Percentiles rank a stretch among this genome's conserved stretches.
phyloP scores from a whole-genome alignment of 2,888 invertebrate species.

The Torymus aiolomorphi region DNA sequence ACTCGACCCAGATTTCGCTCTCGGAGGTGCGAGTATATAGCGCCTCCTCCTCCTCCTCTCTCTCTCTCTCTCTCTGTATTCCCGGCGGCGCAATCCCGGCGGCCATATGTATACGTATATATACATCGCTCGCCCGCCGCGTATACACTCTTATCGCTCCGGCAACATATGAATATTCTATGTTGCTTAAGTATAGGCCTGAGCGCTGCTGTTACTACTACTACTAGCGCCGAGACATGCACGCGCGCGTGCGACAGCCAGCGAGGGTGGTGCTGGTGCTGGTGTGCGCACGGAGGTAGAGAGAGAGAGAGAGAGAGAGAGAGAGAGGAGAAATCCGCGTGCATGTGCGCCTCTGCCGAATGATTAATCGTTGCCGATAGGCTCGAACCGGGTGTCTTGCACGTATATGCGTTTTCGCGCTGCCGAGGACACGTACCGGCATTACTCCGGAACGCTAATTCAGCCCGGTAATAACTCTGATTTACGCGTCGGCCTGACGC shows the following conservation, averaged over 20 bases:
- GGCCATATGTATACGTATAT: conserved; percentile 14
- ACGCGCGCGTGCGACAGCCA: not conserved
- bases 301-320: conserved; percentile 35
- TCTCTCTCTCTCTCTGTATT: conserved; percentile 7
- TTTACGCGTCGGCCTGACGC: conserved; percentile 68
- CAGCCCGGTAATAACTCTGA: conserved; percentile 73
- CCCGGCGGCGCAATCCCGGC: conserved; percentile 39
- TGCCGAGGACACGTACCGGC: conserved; percentile 71
- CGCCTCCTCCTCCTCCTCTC: not conserved
- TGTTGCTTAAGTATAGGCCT: conserved; percentile 55
- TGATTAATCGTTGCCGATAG: conserved; percentile 72
- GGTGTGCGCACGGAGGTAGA: conserved; percentile 25
- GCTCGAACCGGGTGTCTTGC: conserved; percentile 54
- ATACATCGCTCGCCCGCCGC: not conserved
- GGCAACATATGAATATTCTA: conserved; percentile 57
- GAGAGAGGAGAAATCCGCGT: conserved; percentile 33
- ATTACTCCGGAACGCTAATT: conserved; percentile 72
- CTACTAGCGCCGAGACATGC: conserved; percentile 42
- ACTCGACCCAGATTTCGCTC: conserved; percentile 50
- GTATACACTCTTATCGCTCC: conserved; percentile 54
- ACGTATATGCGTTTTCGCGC: conserved; percentile 50
- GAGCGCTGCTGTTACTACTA: conserved; percentile 5
- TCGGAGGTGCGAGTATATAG: not conserved
- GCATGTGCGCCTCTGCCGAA: conserved; percentile 63
- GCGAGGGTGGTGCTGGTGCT: conserved; percentile 1